Base-by-base conservation (phyloP, 1,140 invertebrate genomes). In the Idris sp. region DNA sequence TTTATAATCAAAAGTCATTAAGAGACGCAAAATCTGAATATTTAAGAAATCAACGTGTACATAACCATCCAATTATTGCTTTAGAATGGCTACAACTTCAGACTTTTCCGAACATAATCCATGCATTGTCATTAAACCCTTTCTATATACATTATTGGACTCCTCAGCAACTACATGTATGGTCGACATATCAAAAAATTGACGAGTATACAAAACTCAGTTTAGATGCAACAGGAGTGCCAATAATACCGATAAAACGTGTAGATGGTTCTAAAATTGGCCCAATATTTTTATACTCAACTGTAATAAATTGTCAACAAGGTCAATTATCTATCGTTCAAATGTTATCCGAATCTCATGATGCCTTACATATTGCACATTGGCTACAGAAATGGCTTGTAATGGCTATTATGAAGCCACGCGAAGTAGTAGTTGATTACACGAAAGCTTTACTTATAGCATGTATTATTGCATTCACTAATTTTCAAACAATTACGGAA, bases 121-220 rank as follows among this genome's bases (percentile, higher is more conserved):
- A 51, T 15, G 38, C 18, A 16, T 16, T 64, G 1, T 22, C 44
- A 9, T 7, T 41, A 0, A 44, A 65, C 36, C 46, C 46, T 6
- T 53, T 65, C 25, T 25, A 25, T n/a, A n/a, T 53, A 1, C 15
- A 4, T 18, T 65, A 65, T 33, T 43, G 36, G 38, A 28, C 61
- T 18, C 36, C 40, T 6, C 35, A 65, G 16, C 61, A 65, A 18
- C 8, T 65, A n/a, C 61, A 53, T 8, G 18, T 65, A n/a, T 64
- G 38, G 25, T 33, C 38, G 0, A 31, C 61, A 1, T 65, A 44
- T 9, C 4, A 22, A 28, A 25, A 14, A 10, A 7, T 22, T 5
- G 1, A 54, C 3, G 10, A 44, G 26, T 0, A 40, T 28, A 18
- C 48, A n/a, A 53, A 43, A 28, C 13, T 53, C 7, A 25, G 22